Base-by-base conservation (phyloP, 2,113 vertebrate genomes). In the Oncorhynchus masou region DNA sequence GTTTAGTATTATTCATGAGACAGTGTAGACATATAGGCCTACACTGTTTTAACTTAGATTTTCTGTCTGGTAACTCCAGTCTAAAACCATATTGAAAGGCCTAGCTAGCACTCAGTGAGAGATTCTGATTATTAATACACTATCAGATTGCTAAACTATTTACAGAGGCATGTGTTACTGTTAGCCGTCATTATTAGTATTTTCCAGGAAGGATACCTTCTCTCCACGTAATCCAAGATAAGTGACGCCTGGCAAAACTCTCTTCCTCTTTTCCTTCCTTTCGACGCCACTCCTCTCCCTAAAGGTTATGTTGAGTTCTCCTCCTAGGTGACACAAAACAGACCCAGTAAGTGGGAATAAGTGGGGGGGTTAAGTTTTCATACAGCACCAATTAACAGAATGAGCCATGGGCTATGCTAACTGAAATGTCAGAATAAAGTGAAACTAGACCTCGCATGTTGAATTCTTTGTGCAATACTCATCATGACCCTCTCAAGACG, bases 221-320 rank as follows among this genome's bases (percentile, higher is more conserved):
- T 81, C 77, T 69, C 72, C 74, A 71, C 65, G 66, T 79, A 77
- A 70, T 80, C 75, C 51, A 75, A 81, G 74, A 73, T 77, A 75
- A 79, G 66, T 79, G 71, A 57, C 49, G 68, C 77, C 34, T 73
- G 71, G 73, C 31, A 70, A 77, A 79, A 45, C n/a, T 64, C 54
- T 71, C 69, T 83, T 75, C 48, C 68, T 68, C n/a, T 66, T 75
- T 39, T 65, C 16, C 16, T 72, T 57, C 54, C 34, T 68, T 72
- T 45, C 9, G 5, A 60, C 25, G 1, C 54, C 20, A 2, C 49
- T 70, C 69, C 70, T 51, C 68, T 66, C 29, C 15, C 16, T 19
- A 54, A 54, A 54, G 51, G 51, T 54, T 16, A 19, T 54, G 0
- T 19, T 24, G 16, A 22, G 59, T 62, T 22, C 19, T 62, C n/a